Evolutionary conservation across 1,140 invertebrate species (phyloP), one percentile per base, ranked within the genome.

Genomic region (Drosophila rhopaloa): DNA sequence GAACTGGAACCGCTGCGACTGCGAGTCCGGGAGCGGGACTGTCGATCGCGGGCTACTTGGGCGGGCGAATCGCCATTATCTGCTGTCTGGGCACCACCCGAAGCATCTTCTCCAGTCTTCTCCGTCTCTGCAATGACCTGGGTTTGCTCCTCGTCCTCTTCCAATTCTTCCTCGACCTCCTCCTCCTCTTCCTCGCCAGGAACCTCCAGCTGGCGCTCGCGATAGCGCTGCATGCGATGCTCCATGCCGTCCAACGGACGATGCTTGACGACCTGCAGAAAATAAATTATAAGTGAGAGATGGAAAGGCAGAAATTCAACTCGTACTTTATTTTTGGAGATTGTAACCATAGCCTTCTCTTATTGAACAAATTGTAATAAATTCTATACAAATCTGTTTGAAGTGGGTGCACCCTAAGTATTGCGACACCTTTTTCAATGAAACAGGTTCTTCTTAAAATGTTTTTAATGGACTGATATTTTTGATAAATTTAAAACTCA

Each of bases 161-260:
- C 95, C 84, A 96, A 95, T 74, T 94, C 93, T 71, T 94, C 93
- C 55, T 95, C 95, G 75, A 95, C 94, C 76, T 95, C 93, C 38
- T 95, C 95, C 59, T 96, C 96, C 57, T 97, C 96, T 44, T 96
- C 96, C 60, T 97, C 96, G 76, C 97, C 96, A 38, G 96, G 95
- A 16, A 97, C 97, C 90, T 99, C 97, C 8, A 99, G 93, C 91
- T 98, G 97, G 79, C 95, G 96, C 92, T 98, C 96, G 58, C 98
- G 93, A 56, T 96, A 95, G 37, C 97, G 93, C 91, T 99, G 97
- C 94, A 97, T 97, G 71, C 95, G 95, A 84, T 97, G 96, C 92
- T 99, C 98, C 58, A 94, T 93, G 0, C 96, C 96, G 90, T 97
- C 97, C n/a, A 99, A 93, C 5, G 97, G 95, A 51, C 98, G 94